phyloP scores from a whole-genome alignment of 2,113 vertebrate species.

The Pelobates fuscus region DNA sequence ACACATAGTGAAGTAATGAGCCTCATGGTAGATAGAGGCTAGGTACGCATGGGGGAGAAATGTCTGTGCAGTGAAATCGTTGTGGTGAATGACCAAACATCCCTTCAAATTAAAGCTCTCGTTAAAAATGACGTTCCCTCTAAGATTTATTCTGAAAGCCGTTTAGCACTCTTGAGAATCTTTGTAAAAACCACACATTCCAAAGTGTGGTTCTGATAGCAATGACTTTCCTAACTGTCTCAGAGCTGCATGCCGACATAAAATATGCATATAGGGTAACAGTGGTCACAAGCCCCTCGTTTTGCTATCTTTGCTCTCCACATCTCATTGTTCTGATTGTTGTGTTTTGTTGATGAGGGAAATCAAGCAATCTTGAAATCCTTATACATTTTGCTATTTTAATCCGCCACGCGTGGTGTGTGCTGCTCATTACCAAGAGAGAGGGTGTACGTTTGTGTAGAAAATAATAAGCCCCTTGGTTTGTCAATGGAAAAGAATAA shows the following conservation, averaged over 20 bases:
- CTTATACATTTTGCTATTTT: constrained; percentile 34
- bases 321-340: constrained; percentile 44
- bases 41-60: neutral
- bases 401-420: constrained; percentile 34
- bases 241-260: no score
- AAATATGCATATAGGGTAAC: neutral
- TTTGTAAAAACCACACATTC: no score
- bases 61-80: constrained; percentile 5
- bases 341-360: constrained; percentile 45
- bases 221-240: no score
- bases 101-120: constrained; percentile 23
- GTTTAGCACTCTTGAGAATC: no score
- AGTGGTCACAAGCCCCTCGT: neutral
- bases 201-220: no score
- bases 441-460: neutral
- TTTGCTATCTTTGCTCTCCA: constrained; percentile 26
- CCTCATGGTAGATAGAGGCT: constrained; percentile 4
- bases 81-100: constrained; percentile 9
- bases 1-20: constrained; percentile 8
- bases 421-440: constrained; percentile 45
- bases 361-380: neutral
- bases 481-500: constrained; percentile 54
- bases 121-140: constrained; percentile 20
- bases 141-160: no score
- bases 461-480: constrained; percentile 51